These are phyloP conservation scores for Paedocypris sp. DNA, from an alignment of 2,113 vertebrate species.

Conservation along the genomic window DNA sequence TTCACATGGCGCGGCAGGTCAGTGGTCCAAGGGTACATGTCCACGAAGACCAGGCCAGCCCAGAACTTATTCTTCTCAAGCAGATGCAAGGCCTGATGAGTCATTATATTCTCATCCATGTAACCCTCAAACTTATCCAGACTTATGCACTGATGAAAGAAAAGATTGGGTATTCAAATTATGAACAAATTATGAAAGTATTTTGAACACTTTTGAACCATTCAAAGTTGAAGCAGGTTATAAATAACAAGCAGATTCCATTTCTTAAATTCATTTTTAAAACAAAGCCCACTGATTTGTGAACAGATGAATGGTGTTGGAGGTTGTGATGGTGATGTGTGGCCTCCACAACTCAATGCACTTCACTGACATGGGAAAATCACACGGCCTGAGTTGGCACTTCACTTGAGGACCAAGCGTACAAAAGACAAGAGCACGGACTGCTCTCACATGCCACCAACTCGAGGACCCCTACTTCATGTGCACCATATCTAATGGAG, in stretches of 20 bases:
- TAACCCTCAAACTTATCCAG: constrained; percentile 90
- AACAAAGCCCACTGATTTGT: too few species aligned
- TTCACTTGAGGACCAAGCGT: not conserved
- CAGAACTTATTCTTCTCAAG: constrained; percentile 91
- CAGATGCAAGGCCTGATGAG: constrained; percentile 70
- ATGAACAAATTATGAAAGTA: too few species aligned
- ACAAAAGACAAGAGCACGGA: constrained; percentile 4
- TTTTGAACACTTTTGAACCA: too few species aligned
- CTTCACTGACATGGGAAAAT: constrained; percentile 33
- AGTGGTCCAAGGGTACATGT: constrained; percentile 68
- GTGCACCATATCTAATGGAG: constrained; percentile 44
- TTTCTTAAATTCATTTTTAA: too few species aligned
- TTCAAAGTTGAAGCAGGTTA: too few species aligned
- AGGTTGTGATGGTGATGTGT: too few species aligned
- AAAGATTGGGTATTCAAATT: too few species aligned
- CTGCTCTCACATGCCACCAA: not conserved
- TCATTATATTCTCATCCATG: constrained; percentile 73
- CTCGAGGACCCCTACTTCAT: constrained; percentile 17
- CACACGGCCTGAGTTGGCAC: not conserved
- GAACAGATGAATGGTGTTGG: too few species aligned
- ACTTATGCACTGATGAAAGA: constrained; percentile 69
- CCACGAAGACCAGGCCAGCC: constrained; percentile 81
- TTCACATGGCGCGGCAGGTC: constrained; percentile 69
- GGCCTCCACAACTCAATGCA: constrained; percentile 21
- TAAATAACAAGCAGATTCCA: too few species aligned